phyloP scores from a whole-genome alignment of 2,113 vertebrate species.

The Crotalus viridis region DNA sequence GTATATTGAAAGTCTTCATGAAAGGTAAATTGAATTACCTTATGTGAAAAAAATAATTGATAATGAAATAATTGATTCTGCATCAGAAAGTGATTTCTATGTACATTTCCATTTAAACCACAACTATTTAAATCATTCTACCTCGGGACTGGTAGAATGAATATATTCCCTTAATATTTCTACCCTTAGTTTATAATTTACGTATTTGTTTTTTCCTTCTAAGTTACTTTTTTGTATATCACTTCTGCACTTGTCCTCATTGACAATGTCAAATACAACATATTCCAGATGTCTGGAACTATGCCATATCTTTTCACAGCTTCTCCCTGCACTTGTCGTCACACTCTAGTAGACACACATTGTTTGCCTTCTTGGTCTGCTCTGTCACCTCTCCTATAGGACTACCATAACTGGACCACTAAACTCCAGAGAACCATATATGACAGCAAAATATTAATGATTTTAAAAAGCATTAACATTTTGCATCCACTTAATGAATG shows the following conservation, averaged over 20 bases:
- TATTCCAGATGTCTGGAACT: not conserved
- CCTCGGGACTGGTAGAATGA: not conserved
- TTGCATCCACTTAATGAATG: not conserved
- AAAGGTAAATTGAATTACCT: not conserved
- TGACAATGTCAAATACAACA: not conserved
- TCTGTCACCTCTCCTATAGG: not conserved
- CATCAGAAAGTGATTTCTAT: not conserved
- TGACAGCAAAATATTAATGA: not conserved
- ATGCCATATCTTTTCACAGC: not conserved
- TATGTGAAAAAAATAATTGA: not conserved
- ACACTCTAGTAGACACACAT: not conserved
- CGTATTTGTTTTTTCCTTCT: not conserved
- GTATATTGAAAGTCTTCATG: not conserved
- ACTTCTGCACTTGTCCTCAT: not conserved
- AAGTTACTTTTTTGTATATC: not conserved
- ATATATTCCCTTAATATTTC: not conserved
- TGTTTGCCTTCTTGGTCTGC: not conserved
- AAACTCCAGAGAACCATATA: not conserved
- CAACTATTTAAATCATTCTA: not conserved
- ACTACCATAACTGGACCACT: not conserved
- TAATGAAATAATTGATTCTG: not conserved
- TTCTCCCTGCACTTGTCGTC: not conserved
- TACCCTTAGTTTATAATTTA: not conserved
- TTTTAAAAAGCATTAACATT: not conserved
- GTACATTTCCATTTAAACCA: not conserved